Evolutionary conservation across 2,888 invertebrate genomes (phyloP), one percentile per base, ranked within the genome.

Genomic region (Lasiommata megera): DNA sequence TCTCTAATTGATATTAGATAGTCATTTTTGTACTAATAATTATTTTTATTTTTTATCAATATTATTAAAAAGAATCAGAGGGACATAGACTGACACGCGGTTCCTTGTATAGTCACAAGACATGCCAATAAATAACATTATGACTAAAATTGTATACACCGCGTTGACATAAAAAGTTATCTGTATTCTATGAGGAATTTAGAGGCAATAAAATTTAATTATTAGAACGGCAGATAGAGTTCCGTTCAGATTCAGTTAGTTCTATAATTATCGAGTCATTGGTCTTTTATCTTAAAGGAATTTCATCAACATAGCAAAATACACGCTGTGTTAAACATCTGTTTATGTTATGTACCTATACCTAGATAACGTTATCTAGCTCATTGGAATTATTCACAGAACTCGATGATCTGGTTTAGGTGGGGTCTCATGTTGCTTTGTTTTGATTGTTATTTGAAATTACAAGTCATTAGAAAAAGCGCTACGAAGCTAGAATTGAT

Each of bases 381-480:
- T 23, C 23, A 37, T 12, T 29, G 29, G 29, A 3, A 28, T 28
- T 34, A 41, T 62, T 78, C 69, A 68, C 67, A 71, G 69, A 74
- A 76, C 72, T 76, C 70, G 67, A 71, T 71, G 69, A 74, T 77
- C 77, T 63, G 74, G 77, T 77, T 60, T 59, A 46, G 17, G 28
- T 9, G 17, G 16, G 14, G 46, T 9, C 14, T 12, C 14, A 14
- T 16, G 31, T 9, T 44, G 29, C 6, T 12, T 44, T 29, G 28
- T 44, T 43, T 23, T 43, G 43, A 28, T 44, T 9, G 1, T 44
- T 28, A 8, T n/a, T 28, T 28, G 16, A 17, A 14, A n/a, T n/a
- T 7, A n/a, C 23, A 16, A 28, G 28, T 7, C 28, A 28, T 28
- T 28, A 6, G 3, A 28, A 28, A 28, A 6, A 7, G 28, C 28